Base-by-base conservation (phyloP, 1,140 invertebrate species). In the Glossosoma conforme region DNA sequence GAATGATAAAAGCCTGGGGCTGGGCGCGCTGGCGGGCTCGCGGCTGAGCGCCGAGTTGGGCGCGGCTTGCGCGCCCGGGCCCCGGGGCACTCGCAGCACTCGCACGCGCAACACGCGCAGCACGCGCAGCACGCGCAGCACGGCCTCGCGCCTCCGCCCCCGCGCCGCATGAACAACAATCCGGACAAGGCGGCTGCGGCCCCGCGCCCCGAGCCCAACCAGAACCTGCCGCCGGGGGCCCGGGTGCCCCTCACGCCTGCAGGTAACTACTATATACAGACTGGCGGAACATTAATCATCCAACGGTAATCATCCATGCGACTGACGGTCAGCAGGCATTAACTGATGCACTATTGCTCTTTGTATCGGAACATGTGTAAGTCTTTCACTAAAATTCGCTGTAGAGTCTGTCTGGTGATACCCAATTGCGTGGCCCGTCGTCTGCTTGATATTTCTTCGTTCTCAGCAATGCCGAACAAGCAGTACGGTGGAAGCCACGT, bases 161-260 rank as follows among this genome's bases (percentile, higher is more conserved):
- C 49, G 5, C 44, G 11, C 21, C 44, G 24, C 8, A 43, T 43
- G 20, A 43, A 43, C 20, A 22, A 18, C 24, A 43, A 43, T 22
- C 13, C 15, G 11, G 19, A 40, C 20, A 5, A 13, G 10, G 65
- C 64, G 25, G 66, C 67, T 18, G 64, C 64, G 64, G 44, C 2
- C 65, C 69, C 22, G 24, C 63, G 61, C 24, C 59, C 59, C 0
- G 48, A 51, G 40, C 48, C 40, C 28, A 51, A 51, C 41, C 32
- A 32, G 40, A 51, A 51, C 35, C 35, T 13, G 13, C n/a, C 24
- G 9, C 18, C 41, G 19, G 40, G 40, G 10, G n/a, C 43, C 30
- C 46, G 48, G 32, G 44, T 64, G 48, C 74, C 72, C 14, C 63
- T 79, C 32, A 76, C 75, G 6, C 69, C 76, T 14, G 65, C 70